Base-by-base conservation (phyloP, 1,140 invertebrate genomes). In the Eupristina koningsbergeri region DNA sequence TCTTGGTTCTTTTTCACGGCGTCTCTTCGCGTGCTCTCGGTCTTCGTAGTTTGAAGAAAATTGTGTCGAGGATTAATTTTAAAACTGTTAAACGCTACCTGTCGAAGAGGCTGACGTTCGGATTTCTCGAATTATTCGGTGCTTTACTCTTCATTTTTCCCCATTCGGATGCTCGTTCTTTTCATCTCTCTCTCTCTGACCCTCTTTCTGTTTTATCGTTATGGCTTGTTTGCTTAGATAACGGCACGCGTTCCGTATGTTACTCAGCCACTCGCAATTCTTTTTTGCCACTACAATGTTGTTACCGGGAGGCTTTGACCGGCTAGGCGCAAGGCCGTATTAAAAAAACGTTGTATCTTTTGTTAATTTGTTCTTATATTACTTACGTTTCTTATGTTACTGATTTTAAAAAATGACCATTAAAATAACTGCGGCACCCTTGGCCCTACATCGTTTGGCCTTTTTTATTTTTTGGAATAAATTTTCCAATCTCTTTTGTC, bases 41-140 rank as follows among this genome's bases (percentile, higher is more conserved):
- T 19, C 53, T 36, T 77, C 53, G 50, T 53, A 61, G 75, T 77
- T 63, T 63, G 26, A 64, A 64, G 80, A 81, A 53, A 74, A 81
- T 29, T 73, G 67, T 58, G 50, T 36, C 80, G 50, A 19, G 69
- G 69, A 81, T 81, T 81, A 81, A 81, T 81, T 81, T 73, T 53
- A 74, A 73, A 53, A 76, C 61, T 61, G 50, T 58, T 71, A 50
- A 45, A 45, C 45, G 50, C 34, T 69, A 81, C 80, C 80, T 81
- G 80, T 81, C 80, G 80, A 81, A 74, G 50, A 22, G 58, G 22
- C 76, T 39, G 34, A 78, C 22, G 58, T 58, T 64, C 76, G 58
- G 26, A 80, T 80, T 71, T 69, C 61, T 80, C 71, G 31, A 45
- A 58, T 80, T 47, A 80, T 50, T 29, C 77, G 61, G 39, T 39